These are phyloP conservation scores for Scaptomyza tumidula DNA, from an alignment of 2,888 invertebrate genomes.

Conservation along the genomic window DNA sequence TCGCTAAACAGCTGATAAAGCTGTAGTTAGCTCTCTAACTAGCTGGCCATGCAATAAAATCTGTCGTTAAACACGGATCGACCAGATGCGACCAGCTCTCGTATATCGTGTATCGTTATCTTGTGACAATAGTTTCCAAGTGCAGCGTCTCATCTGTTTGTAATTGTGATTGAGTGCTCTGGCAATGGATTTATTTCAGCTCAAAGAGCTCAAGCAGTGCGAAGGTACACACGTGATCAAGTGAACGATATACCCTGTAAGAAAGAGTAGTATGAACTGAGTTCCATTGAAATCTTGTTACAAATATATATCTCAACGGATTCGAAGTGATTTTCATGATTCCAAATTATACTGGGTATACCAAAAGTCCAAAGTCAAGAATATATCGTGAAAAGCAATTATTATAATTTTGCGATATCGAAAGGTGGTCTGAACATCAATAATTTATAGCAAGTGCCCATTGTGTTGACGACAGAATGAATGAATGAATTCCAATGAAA, in stretches of 20 bases:
- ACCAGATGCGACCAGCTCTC: conserved; percentile 48
- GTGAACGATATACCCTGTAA: no score
- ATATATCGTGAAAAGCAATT: no score
- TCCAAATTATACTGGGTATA: no score
- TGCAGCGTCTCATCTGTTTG: conserved; percentile 4
- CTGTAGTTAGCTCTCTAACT: conserved; percentile 8
- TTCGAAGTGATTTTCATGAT: no score
- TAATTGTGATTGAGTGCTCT: not conserved
- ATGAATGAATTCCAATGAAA: conserved; percentile 21
- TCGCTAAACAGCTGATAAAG: conserved; percentile 22
- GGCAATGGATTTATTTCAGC: conserved; percentile 22
- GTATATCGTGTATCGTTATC: conserved; percentile 1
- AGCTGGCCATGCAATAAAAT: conserved; percentile 5
- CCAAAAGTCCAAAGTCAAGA: no score
- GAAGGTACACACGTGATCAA: conserved; percentile 22
- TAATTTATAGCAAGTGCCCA: conserved; percentile 56
- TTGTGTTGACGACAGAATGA: conserved; percentile 30
- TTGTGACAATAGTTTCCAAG: conserved; percentile 21
- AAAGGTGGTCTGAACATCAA: conserved; percentile 45
- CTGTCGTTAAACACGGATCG: conserved; percentile 36
- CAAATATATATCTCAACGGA: no score
- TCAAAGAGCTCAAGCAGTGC: conserved; percentile 6
- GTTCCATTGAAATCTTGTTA: no score
- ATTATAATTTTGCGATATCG: conserved; percentile 49
- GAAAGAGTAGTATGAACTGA: no score